Base-by-base conservation (phyloP, 2,113 vertebrate genomes). In the Oreochromis spilurus region DNA sequence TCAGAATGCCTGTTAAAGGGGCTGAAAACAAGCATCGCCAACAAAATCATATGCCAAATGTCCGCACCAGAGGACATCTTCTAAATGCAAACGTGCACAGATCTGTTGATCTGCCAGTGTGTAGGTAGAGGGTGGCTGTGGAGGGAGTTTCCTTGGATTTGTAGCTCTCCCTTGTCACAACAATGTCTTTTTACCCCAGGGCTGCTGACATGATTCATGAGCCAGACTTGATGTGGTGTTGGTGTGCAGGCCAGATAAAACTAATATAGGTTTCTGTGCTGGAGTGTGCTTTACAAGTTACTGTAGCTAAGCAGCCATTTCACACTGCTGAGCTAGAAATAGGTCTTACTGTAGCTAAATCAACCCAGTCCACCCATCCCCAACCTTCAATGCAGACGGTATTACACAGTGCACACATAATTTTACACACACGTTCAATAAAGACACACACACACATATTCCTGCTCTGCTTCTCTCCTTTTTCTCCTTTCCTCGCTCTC, bases 171-270 rank as follows among this genome's bases (percentile, higher is more conserved):
- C 91, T 67, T 90, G 92, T 94, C 92, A 92, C 87, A 94, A 92
- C 91, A 94, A 88, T 90, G 91, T 93, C 83, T 88, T 90, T 91
- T 93, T 84, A 93, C 87, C 83, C 81, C 84, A 57, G 89, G 84
- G 91, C 86, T 55, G 86, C 86, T 88, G 93, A 94, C 93, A 93
- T 92, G 92, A 94, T 94, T 93, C 93, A 94, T 84, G 92, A 94
- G 90, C 89, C 86, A 43, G 87, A 77, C 89, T 88, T 93, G 93
- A 93, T 93, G 91, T 93, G 88, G 93, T 92, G 85, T 79, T 83
- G 84, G 82, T 90, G 88, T 75, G 83, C 80, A 8, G 89, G 89
- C 88, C 92, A 92, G 88, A 93, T 92, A 81, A 93, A 94, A 93
- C 87, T 94, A 89, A 94, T 94, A 82, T 91, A 90, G 92, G 93